Conservation (phyloP, 1,140 invertebrate genomes). For the Diorhabda sublineata region DNA sequence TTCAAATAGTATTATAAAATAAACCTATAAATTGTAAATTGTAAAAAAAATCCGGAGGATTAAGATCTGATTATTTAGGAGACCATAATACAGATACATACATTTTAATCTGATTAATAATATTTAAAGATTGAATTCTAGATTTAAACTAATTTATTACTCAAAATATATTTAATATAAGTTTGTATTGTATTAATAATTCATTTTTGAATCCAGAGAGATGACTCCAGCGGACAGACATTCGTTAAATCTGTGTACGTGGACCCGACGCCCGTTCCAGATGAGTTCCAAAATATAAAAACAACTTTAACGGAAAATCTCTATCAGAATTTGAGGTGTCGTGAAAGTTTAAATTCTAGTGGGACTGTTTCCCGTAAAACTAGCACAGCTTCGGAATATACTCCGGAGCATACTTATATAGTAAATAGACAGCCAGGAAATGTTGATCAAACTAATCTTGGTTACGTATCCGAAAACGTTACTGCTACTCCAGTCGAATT, state of each 20-base stretch:
- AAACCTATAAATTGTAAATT: no score
- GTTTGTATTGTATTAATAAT: conserved; percentile 4
- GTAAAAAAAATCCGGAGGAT: no score
- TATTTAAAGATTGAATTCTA: background rate
- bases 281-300: conserved; percentile 39
- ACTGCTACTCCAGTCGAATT: conserved; percentile 18
- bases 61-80: no score
- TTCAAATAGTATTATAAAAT: no score
- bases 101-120: no score
- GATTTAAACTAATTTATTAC: conserved; percentile 7
- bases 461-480: conserved; percentile 30
- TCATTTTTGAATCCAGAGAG: conserved; percentile 27
- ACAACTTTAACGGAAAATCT: conserved; percentile 41
- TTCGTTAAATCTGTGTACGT: conserved; percentile 26
- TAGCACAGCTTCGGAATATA: conserved; percentile 53
- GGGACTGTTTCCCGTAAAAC: conserved; percentile 53
- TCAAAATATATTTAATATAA: background rate
- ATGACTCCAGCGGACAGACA: conserved; percentile 34
- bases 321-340: conserved; percentile 39
- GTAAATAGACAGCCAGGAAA: conserved; percentile 23
- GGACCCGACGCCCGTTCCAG: conserved; percentile 24
- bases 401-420: conserved; percentile 51
- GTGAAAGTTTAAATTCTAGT: conserved; percentile 50
- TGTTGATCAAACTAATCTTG: conserved; percentile 30
- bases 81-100: no score